Percentiles rank a stretch among this genome's conserved stretches.
These are phyloP conservation scores for Wasmannia auropunctata DNA, from an alignment of 1,140 invertebrate genomes.

Conservation along the genomic window DNA sequence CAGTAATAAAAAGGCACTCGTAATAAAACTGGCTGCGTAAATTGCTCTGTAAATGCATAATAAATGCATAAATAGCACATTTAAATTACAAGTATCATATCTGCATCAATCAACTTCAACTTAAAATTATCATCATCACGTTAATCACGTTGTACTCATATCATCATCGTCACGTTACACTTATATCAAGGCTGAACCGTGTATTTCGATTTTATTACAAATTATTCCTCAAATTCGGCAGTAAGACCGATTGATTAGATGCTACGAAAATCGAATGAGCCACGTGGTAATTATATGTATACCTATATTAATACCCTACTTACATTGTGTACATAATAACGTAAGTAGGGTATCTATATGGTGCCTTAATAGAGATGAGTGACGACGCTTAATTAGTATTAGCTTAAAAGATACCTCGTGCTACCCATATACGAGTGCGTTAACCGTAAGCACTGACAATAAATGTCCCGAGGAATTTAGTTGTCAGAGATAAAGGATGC, in stretches of 20 bases:
- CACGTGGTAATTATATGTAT: conserved; percentile 37
- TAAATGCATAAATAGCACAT: not conserved
- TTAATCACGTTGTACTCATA: too few relatives aligned
- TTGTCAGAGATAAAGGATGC: conserved; percentile 30
- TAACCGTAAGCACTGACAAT: conserved; percentile 61
- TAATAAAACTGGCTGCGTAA: not conserved
- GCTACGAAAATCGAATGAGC: not conserved
- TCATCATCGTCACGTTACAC: not conserved
- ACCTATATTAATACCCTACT: too few relatives aligned
- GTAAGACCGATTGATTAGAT: conserved; percentile 20
- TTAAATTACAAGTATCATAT: not conserved
- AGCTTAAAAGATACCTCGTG: conserved; percentile 58
- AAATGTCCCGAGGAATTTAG: conserved; percentile 61
- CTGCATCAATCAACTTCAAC: not conserved
- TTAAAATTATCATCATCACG: not conserved
- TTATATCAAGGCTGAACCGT: not conserved
- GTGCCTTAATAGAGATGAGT: conserved; percentile 68
- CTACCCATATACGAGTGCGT: conserved; percentile 39
- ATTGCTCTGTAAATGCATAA: not conserved
- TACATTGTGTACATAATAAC: not conserved
- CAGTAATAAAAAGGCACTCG: not conserved
- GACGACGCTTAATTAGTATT: conserved; percentile 70
- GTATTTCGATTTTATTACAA: not conserved
- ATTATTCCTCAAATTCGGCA: conserved; percentile 22
- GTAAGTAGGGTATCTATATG: not conserved